A percentile compares a stretch with the other conserved stretches of the same genome.
Conservation (phyloP, 2,888 invertebrate genomes). For the Meandrusa payeni region DNA sequence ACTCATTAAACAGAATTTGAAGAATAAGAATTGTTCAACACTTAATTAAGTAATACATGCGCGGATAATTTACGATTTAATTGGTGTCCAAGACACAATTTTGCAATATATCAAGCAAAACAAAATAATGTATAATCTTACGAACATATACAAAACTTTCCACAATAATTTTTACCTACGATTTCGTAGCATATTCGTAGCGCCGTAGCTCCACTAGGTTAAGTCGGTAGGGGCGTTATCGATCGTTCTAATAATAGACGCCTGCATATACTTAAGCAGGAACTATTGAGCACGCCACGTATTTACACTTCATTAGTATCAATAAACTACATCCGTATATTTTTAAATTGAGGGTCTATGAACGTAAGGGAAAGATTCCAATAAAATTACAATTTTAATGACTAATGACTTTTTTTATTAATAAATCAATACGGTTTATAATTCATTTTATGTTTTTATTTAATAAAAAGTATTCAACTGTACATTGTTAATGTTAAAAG, state of each 20-base stretch:
- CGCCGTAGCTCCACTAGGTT: constrained; percentile 11
- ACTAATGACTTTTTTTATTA: too few relatives aligned
- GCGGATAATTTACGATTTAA: too few relatives aligned
- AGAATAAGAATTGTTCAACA: too few relatives aligned
- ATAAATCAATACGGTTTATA: too few relatives aligned
- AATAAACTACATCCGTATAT: constrained; percentile 2
- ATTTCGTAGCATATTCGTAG: constrained; percentile 14
- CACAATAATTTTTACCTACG: not conserved
- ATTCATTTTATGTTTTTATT: too few relatives aligned
- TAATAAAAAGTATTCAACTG: too few relatives aligned
- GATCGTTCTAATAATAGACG: constrained; percentile 33
- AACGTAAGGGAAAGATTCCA: not conserved
- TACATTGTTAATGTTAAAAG: too few relatives aligned
- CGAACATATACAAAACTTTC: not conserved
- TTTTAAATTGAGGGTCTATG: not conserved
- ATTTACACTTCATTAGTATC: not conserved
- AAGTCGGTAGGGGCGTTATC: constrained; percentile 26
- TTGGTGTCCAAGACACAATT: too few relatives aligned
- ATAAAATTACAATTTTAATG: not conserved
- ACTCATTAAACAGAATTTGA: too few relatives aligned
- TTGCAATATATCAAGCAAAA: too few relatives aligned
- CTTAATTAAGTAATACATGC: too few relatives aligned
- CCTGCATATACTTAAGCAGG: constrained; percentile 16
- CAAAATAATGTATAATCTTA: too few relatives aligned
- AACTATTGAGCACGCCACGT: constrained; percentile 12